Percentiles rank a stretch among this genome's conserved stretches.
phyloP scores from a whole-genome alignment of 2,113 vertebrate genomes.

The Nyctibius bracteatus region DNA sequence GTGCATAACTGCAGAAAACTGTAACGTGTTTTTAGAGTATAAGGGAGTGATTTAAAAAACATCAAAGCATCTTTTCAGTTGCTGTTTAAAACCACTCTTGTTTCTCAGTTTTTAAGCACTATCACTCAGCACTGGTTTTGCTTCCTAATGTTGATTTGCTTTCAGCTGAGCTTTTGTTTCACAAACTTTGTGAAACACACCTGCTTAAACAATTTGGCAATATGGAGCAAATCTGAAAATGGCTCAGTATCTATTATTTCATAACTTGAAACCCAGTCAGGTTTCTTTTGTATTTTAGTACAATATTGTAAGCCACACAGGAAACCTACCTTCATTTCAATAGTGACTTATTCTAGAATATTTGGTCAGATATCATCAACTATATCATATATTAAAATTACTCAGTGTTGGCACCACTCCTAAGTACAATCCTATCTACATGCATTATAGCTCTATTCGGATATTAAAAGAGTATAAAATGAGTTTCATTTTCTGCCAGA shows the following conservation, averaged over 20 bases:
- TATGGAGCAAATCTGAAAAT: slow-evolving; percentile 46
- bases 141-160: slow-evolving; percentile 59
- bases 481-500: slow-evolving; percentile 63
- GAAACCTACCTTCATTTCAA: slow-evolving; percentile 58
- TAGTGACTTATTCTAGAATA: slow-evolving; percentile 46
- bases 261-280: slow-evolving; percentile 63
- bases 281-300: slow-evolving; percentile 51
- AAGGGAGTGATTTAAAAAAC: slow-evolving; percentile 2
- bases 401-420: slow-evolving; percentile 46
- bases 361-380: slow-evolving; percentile 43
- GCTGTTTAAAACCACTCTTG: slow-evolving; percentile 51
- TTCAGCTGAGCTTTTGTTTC: slow-evolving; percentile 56
- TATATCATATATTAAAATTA: slow-evolving; percentile 58
- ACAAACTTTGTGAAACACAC: slow-evolving; percentile 50
- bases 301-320: slow-evolving; percentile 52
- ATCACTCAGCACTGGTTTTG: slow-evolving; percentile 64
- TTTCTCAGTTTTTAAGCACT: slow-evolving; percentile 52
- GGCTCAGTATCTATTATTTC: slow-evolving; percentile 64
- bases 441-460: not conserved
- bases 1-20: not conserved
- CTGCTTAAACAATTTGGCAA: slow-evolving; percentile 50
- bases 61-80: slow-evolving; percentile 36
- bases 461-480: slow-evolving; percentile 27
- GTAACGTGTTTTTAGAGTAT: not conserved
- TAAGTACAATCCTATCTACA: not conserved